A percentile compares a stretch with the other conserved stretches of the same genome.
phyloP scores from a whole-genome alignment of 1,140 invertebrate genomes.

The Heterodera carotae region DNA sequence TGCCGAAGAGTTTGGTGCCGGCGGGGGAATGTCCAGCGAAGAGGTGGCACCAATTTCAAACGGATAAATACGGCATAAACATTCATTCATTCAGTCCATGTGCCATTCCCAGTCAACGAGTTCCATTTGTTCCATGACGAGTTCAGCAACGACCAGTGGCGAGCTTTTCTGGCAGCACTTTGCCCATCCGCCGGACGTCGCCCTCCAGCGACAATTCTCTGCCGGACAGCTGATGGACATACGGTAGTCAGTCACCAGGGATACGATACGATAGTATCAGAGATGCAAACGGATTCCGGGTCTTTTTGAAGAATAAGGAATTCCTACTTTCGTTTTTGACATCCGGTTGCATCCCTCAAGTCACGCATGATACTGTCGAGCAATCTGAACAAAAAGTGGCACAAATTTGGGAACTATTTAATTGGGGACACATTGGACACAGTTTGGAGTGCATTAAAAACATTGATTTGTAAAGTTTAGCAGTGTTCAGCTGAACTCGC shows the following conservation, averaged over 20 bases:
- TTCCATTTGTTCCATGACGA: slow-evolving; percentile 53
- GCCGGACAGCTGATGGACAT: background rate
- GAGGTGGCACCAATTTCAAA: background rate
- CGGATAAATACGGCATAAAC: too few species aligned
- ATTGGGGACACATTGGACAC: too few species aligned
- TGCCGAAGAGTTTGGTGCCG: background rate
- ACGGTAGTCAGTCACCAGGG: slow-evolving; percentile 7
- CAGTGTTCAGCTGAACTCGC: background rate
- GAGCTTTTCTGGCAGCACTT: slow-evolving; percentile 16
- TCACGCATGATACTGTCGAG: too few species aligned
- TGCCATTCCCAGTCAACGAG: slow-evolving; percentile 47
- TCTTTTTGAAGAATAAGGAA: too few species aligned
- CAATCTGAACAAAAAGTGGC: too few species aligned
- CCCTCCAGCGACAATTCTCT: slow-evolving; percentile 19
- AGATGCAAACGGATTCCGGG: too few species aligned
- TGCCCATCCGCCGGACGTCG: background rate
- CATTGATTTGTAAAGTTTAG: slow-evolving; percentile 6
- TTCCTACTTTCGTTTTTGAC: too few species aligned
- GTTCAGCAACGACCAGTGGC: slow-evolving; percentile 22
- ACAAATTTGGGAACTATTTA: too few species aligned
- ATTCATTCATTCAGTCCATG: slow-evolving; percentile 29
- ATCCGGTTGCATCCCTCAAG: too few species aligned
- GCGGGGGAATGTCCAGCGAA: background rate
- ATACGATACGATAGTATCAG: background rate
- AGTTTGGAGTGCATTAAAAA: too few species aligned